Percentiles rank a stretch among this genome's conserved stretches.
These are phyloP conservation scores for Chrysochloris asiatica DNA, from an alignment of 2,113 vertebrate genomes.

Conservation along the genomic window DNA sequence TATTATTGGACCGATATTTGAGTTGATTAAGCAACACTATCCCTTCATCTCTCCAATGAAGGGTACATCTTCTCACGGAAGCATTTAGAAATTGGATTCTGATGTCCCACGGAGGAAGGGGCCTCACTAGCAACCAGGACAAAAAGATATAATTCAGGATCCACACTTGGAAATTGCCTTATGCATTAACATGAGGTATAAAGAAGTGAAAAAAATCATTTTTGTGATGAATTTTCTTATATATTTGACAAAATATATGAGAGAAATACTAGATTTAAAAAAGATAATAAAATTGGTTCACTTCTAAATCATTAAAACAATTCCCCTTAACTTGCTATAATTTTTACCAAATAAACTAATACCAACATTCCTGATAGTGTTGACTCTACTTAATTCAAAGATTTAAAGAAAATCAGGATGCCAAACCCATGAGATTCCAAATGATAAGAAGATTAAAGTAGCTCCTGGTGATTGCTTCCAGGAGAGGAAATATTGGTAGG, in stretches of 20 bases:
- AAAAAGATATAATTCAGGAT: not conserved
- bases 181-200: not conserved
- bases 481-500: not conserved
- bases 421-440: not conserved
- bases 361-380: not conserved
- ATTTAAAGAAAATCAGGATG: not conserved
- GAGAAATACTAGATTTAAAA: not conserved
- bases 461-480: not conserved
- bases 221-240: no score
- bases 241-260: not conserved
- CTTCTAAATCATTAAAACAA: slow-evolving; percentile 16
- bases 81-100: slow-evolving; percentile 71
- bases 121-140: slow-evolving; percentile 81
- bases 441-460: not conserved
- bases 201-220: slow-evolving; percentile 27
- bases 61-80: slow-evolving; percentile 67
- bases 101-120: slow-evolving; percentile 79
- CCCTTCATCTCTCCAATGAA: slow-evolving; percentile 40
- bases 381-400: not conserved
- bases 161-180: accelerated
- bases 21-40: slow-evolving; percentile 69
- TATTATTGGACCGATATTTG: slow-evolving; percentile 63
- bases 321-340: not conserved
- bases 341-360: not conserved
- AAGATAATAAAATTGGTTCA: not conserved